Percentiles rank a stretch among this genome's conserved stretches.
phyloP scores from a whole-genome alignment of 2,113 vertebrate genomes.

The Atherinomorus stipes region DNA sequence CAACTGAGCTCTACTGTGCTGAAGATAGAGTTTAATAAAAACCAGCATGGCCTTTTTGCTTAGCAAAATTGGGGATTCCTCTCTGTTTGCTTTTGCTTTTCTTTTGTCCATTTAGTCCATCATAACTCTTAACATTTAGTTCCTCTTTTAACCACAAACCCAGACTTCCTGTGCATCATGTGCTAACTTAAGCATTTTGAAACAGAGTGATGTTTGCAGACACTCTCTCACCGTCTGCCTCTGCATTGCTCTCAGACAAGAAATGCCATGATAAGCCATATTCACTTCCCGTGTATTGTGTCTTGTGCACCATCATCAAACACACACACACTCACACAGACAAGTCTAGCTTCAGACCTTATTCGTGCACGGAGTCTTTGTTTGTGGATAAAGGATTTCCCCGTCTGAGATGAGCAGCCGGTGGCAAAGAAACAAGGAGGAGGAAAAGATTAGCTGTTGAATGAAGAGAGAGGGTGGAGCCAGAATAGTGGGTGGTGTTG shows the following conservation, averaged over 20 bases:
- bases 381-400: slow-evolving; percentile 74
- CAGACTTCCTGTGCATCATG: slow-evolving; percentile 42
- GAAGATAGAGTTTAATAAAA: too few relatives aligned
- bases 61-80: too few relatives aligned
- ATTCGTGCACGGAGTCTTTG: slow-evolving; percentile 65
- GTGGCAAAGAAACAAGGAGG: slow-evolving; percentile 47
- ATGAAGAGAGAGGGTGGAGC: slow-evolving; percentile 23
- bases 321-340: slow-evolving; percentile 25
- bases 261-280: slow-evolving; percentile 25
- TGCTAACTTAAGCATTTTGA: slow-evolving; percentile 30
- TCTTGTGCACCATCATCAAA: slow-evolving; percentile 31
- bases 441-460: slow-evolving; percentile 49
- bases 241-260: slow-evolving; percentile 35
- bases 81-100: neutral
- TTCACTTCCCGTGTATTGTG: slow-evolving; percentile 51
- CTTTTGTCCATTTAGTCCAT: neutral
- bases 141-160: slow-evolving; percentile 31
- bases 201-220: slow-evolving; percentile 23
- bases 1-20: too few relatives aligned
- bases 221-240: slow-evolving; percentile 34
- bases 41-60: too few relatives aligned
- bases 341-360: slow-evolving; percentile 50
- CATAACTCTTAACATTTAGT: slow-evolving; percentile 2
- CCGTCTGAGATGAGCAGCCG: slow-evolving; percentile 65
- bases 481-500: neutral